These are phyloP conservation scores for honey bee (Apis mellifera) DNA, from an alignment of 1,140 invertebrate genomes.

Conservation along the genomic window Amel_HAv3.1 CM009932.2:14947501-14948000, in stretches of 20 bases:
- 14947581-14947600: too few species aligned
- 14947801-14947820: neutral
- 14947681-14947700: neutral
- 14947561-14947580: too few species aligned
- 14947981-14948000: neutral
- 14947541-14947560: too few species aligned
- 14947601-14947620: too few species aligned
- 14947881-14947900: conserved; percentile 12
- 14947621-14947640: neutral
- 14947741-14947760: conserved; percentile 2
- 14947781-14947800: conserved; percentile 28
- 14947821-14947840: neutral
- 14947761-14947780: neutral
- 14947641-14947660: neutral
- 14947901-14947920: neutral
- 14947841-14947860: conserved; percentile 15
- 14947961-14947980: neutral
- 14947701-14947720: conserved; percentile 19
- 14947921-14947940: neutral
- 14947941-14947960: neutral
- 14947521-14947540: too few species aligned
- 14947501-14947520: too few species aligned
- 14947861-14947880: conserved; percentile 8
- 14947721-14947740: conserved; percentile 9
- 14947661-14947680: neutral